Base-by-base conservation (phyloP, 2,888 invertebrate genomes). In the Anagyrus pseudococci region DNA sequence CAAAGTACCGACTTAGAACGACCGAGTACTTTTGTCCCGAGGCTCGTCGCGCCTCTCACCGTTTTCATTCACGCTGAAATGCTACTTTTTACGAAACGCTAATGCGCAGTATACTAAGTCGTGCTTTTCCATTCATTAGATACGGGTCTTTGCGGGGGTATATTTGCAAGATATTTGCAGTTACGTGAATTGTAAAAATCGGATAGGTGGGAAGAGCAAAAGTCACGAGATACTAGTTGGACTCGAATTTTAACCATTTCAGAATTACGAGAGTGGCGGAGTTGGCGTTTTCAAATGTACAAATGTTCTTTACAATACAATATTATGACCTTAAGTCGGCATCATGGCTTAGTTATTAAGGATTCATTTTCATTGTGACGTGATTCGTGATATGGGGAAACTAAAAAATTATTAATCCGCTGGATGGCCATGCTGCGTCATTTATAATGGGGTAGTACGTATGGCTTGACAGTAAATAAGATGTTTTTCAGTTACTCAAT, bases 231-330 rank as follows among this genome's bases (percentile, higher is more conserved):
- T n/a, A n/a, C n/a, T n/a, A n/a, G n/a, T n/a, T n/a, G n/a, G n/a
- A n/a, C 50, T 20, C 43, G 46, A 52, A 56, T 40, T 50, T 60
- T 57, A 52, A 26, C 44, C 29, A 50, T 44, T 48, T n/a, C 29
- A 20, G 33, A 8, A 13, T 37, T 37, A 13, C 8, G 8, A 10
- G 33, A 37, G 33, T 37, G 2, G 33, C 8, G 3, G 33, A 37
- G 41, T 44, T 60, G 26, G 58, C 54, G 46, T 64, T 60, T 62
- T 71, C 69, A 2, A 69, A 71, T 74, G 72, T 73, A 75, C 72
- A 75, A 73, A 73, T 69, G 67, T 74, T 76, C 68, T 71, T 73
- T 72, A 70, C 73, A 73, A 75, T 77, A 75, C 76, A 73, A 73
- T 74, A 56, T 44, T 53, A 57, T 43, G 48, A 47, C 48, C 40